A percentile compares a stretch with the other conserved stretches of the same genome.
Evolutionary conservation across 2,888 invertebrate species (phyloP).

Genomic region (Exephanes ischioxanthus): DNA sequence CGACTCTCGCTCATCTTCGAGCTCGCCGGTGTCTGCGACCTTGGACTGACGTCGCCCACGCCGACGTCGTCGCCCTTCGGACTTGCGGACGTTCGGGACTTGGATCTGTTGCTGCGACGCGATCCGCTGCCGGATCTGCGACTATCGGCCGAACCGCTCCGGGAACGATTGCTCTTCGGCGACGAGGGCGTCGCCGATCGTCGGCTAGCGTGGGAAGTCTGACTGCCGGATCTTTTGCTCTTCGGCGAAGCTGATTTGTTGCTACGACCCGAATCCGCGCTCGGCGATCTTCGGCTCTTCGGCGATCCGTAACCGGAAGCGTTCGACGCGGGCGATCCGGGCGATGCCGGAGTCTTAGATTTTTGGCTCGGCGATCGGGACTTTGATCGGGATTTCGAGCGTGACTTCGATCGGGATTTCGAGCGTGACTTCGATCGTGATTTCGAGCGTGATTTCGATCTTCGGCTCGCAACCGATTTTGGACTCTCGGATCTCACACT

Average conservation of each 20-base stretch:
- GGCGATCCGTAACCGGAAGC: constrained; percentile 79
- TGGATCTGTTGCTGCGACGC: constrained; percentile 70
- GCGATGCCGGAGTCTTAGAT: constrained; percentile 79
- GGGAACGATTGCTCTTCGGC: constrained; percentile 71
- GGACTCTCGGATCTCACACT: constrained; percentile 79
- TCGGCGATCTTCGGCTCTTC: constrained; percentile 74
- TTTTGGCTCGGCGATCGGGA: constrained; percentile 81
- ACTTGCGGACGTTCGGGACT: constrained; percentile 63
- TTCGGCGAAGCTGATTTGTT: constrained; percentile 72
- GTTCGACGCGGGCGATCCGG: constrained; percentile 73
- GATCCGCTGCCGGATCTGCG: constrained; percentile 70
- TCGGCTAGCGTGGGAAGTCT: constrained; percentile 78
- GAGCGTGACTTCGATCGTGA: constrained; percentile 61
- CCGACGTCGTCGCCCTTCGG: no score
- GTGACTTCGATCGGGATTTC: constrained; percentile 40
- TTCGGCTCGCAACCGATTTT: constrained; percentile 76
- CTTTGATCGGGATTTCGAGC: constrained; percentile 64
- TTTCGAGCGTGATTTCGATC: constrained; percentile 48
- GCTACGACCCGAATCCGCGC: constrained; percentile 70
- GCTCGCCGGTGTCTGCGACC: constrained; percentile 6
- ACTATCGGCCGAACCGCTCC: constrained; percentile 70
- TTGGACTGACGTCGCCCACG: no score
- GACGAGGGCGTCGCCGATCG: constrained; percentile 77
- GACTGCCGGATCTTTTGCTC: constrained; percentile 81
- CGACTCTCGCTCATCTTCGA: constrained; percentile 40